Evolutionary conservation across 2,113 vertebrate genomes (phyloP), one percentile per base, ranked within the genome.

Genomic region (Sminthopsis crassicaudata): DNA sequence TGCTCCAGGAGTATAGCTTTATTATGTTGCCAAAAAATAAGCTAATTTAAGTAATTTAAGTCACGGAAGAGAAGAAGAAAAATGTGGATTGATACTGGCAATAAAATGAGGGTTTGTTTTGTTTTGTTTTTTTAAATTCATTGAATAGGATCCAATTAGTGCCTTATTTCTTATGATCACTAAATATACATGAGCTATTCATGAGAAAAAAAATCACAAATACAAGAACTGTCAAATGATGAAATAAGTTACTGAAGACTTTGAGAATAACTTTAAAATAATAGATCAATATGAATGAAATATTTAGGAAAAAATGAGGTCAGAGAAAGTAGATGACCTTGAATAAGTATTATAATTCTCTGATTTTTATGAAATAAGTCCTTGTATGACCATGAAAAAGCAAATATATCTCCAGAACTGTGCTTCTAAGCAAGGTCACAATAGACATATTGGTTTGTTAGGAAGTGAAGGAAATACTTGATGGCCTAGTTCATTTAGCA

Each of bases 341-440:
- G 26, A 24, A 30, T 55, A 88, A 23, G 57, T 50, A 12, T 92
- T 93, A 42, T 91, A 53, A 54, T 25, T 92, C 46, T 93, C 24
- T 90, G 51, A 25, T 88, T 60, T 54, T 57, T 90, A n/a, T 53
- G 89, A 91, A 94, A 42, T 94, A 91, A 96, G 52, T 9, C 67
- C 16, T 84, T 67, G 22, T 84, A 23, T 84, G 67, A 76, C 60
- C 14, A n/a, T 19, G 36, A 76, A 42, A 42, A 42, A 36, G 42
- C 10, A 84, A 16, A 25, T 42, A 23, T 84, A 8, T 19, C n/a
- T 84, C 67, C 67, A 84, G 67, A 84, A 84, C 30, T 53, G 8
- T 53, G 27, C 23, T 54, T 54, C 52, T 55, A n/a, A 50, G 89
- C 46, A 93, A 23, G 90, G 46, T 90, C 54, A 88, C 55, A 23